These are phyloP conservation scores for Vandiemenella viatica DNA, from an alignment of 2,888 invertebrate species.

Conservation along the genomic window DNA sequence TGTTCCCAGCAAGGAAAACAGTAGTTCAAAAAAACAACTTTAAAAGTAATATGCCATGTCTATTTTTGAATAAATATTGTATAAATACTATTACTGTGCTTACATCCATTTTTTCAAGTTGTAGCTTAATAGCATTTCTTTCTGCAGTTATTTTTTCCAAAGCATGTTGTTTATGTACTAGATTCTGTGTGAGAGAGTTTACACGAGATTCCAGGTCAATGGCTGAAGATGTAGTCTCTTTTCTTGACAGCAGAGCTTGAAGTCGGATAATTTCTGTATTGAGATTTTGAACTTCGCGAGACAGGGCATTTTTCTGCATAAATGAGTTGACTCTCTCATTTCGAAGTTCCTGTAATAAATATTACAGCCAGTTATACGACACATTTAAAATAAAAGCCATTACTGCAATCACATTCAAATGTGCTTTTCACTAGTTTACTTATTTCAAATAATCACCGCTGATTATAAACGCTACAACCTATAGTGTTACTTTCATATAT, in stretches of 20 bases:
- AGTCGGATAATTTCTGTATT: constrained; percentile 41
- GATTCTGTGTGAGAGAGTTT: constrained; percentile 56
- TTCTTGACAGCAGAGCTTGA: constrained; percentile 33
- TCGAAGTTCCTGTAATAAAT: constrained; percentile 32
- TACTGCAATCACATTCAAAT: too few species aligned
- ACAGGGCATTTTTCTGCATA: constrained; percentile 33
- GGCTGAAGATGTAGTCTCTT: constrained; percentile 23
- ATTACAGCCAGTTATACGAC: too few species aligned
- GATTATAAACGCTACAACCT: too few species aligned
- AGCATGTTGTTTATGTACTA: constrained; percentile 72
- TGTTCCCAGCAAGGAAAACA: too few species aligned
- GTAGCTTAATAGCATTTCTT: constrained; percentile 68
- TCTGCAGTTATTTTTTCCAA: constrained; percentile 73
- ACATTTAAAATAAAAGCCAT: too few species aligned
- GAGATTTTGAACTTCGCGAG: constrained; percentile 35
- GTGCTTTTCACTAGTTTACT: too few species aligned
- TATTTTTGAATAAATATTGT: too few species aligned
- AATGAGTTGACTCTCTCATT: constrained; percentile 38
- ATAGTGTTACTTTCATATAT: too few species aligned
- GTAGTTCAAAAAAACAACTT: too few species aligned
- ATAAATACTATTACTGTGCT: too few species aligned
- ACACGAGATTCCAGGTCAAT: constrained; percentile 35
- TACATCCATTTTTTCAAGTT: constrained; percentile 67
- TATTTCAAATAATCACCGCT: too few species aligned
- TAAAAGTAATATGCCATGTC: too few species aligned